These are phyloP conservation scores for Calyptomena viridis DNA, from an alignment of 2,113 vertebrate species.

Conservation along the genomic window DNA sequence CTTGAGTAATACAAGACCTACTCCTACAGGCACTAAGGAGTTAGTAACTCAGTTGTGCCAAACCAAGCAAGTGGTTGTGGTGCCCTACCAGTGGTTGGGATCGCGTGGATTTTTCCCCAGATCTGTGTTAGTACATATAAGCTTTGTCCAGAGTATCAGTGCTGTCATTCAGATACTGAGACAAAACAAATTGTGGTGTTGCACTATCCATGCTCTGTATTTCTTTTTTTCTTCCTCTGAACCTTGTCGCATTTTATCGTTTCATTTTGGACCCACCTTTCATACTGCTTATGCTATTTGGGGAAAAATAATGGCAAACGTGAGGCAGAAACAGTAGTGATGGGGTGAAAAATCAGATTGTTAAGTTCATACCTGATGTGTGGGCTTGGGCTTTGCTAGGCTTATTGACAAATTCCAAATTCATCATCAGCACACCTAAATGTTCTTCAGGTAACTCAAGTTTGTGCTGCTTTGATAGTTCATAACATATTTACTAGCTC, in stretches of 20 bases:
- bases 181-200: background rate
- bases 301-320: background rate
- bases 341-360: background rate
- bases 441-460: background rate
- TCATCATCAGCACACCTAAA: background rate
- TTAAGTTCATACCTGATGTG: background rate
- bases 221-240: background rate
- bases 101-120: background rate
- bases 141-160: background rate
- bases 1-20: background rate
- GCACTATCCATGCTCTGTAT: background rate
- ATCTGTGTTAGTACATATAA: background rate
- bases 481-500: background rate
- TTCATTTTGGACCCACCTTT: background rate
- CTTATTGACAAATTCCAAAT: background rate
- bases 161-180: background rate
- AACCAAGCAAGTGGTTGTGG: background rate
- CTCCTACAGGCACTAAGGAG: background rate
- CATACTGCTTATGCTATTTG: background rate
- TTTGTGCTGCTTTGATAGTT: background rate
- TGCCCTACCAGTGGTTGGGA: background rate
- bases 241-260: background rate
- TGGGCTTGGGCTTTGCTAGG: background rate
- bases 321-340: background rate
- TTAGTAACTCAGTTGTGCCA: conserved; percentile 21